Conservation (phyloP, 2,888 invertebrate genomes). For the Leucozona laternaria region DNA sequence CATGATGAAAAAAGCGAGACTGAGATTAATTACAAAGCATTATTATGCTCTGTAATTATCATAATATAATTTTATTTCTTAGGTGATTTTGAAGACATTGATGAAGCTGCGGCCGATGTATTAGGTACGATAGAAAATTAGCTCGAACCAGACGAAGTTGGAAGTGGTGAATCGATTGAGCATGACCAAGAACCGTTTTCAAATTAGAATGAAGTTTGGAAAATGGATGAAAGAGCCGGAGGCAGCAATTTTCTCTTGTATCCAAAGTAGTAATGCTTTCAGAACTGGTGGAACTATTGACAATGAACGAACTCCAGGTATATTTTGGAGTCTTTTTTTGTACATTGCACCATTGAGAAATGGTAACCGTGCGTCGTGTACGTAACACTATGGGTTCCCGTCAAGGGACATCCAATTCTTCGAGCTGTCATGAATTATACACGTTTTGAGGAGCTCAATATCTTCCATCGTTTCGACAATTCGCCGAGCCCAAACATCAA, state of each 20-base stretch:
- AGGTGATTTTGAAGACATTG: not conserved
- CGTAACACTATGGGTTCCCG: too few species aligned
- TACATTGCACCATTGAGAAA: too few species aligned
- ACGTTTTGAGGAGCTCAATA: too few species aligned
- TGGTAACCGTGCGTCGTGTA: too few species aligned
- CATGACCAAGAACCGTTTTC: not conserved
- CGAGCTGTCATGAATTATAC: too few species aligned
- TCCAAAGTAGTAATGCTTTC: constrained; percentile 4
- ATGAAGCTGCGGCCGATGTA: not conserved
- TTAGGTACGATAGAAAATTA: not conserved
- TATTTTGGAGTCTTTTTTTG: too few species aligned
- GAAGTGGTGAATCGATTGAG: not conserved
- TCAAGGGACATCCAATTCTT: too few species aligned
- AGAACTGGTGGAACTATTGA: not conserved
- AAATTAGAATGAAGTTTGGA: not conserved
- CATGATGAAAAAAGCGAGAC: too few species aligned
- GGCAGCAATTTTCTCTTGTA: constrained; percentile 7
- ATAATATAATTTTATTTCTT: not conserved
- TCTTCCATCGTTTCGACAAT: too few species aligned
- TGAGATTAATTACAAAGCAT: too few species aligned
- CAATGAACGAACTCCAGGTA: too few species aligned
- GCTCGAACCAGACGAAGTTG: not conserved
- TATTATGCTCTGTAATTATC: not conserved
- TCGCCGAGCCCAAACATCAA: too few species aligned
- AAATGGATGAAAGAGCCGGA: constrained; percentile 4